A percentile compares a stretch with the other conserved stretches of the same genome.
These are phyloP conservation scores for Mugil cephalus DNA, from an alignment of 2,113 vertebrate genomes.

Conservation along the genomic window DNA sequence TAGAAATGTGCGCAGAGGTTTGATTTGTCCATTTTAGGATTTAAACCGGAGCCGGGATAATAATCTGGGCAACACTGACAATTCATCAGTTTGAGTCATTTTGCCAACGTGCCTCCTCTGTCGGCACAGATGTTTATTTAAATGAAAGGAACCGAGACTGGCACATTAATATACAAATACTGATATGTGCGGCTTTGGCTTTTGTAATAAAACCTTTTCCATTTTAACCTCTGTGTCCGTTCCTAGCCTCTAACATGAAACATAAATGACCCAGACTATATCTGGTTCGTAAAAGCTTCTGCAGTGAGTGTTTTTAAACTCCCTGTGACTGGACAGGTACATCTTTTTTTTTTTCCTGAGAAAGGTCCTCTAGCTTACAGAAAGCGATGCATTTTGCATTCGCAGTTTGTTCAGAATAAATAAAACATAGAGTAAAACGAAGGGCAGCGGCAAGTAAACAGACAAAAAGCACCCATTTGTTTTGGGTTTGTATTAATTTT, in stretches of 20 bases:
- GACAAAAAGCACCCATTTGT: constrained; percentile 13
- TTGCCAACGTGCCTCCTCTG: no score
- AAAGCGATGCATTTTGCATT: constrained; percentile 33
- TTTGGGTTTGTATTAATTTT: constrained; percentile 15
- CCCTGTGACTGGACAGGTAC: neutral
- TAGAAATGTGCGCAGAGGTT: no score
- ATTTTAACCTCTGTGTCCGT: neutral
- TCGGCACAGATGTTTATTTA: no score
- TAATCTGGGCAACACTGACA: neutral
- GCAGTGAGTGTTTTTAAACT: neutral
- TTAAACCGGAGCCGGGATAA: no score
- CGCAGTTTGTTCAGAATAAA: constrained; percentile 30
- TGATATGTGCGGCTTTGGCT: neutral
- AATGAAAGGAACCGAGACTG: no score
- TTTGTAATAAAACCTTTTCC: neutral
- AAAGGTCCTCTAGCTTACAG: neutral
- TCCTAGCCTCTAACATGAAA: constrained; percentile 18
- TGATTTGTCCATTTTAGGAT: no score
- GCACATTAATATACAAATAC: neutral
- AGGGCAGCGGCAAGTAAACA: constrained; percentile 5
- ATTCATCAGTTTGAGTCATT: no score
- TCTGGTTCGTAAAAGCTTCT: constrained; percentile 38
- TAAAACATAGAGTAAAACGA: constrained; percentile 29
- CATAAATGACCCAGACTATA: constrained; percentile 16
- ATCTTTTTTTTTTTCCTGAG: neutral